Evolutionary conservation across 2,113 vertebrate genomes (phyloP).

Genomic region (Pardalotus punctatus): DNA sequence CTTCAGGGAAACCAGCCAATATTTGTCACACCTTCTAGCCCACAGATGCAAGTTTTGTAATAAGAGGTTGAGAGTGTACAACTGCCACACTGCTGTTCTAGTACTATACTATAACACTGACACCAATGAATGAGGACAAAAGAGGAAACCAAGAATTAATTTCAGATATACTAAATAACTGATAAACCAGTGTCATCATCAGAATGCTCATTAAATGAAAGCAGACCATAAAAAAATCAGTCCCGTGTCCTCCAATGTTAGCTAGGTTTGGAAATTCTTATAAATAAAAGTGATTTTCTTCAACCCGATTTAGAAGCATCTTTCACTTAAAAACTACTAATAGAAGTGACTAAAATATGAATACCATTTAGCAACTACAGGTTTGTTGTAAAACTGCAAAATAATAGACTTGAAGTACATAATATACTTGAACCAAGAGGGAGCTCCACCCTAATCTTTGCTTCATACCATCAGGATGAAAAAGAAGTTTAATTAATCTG

Average conservation of each 20-base stretch:
- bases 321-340: background rate
- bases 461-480: background rate
- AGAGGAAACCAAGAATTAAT: background rate
- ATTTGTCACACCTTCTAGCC: background rate
- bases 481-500: background rate
- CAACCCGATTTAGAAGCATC: background rate
- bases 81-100: background rate
- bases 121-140: background rate
- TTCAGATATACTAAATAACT: background rate
- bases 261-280: background rate
- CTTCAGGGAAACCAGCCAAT: background rate
- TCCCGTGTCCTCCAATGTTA: background rate
- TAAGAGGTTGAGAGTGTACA: background rate
- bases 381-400: background rate
- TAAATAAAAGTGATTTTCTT: background rate
- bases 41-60: background rate
- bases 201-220: background rate
- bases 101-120: background rate
- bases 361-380: background rate
- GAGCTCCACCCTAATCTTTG: background rate
- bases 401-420: background rate
- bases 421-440: background rate
- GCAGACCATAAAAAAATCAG: background rate
- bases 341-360: background rate
- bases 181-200: background rate